These are phyloP conservation scores for Poeciliopsis prolifica DNA, from an alignment of 2,113 vertebrate species.

Conservation along the genomic window DNA sequence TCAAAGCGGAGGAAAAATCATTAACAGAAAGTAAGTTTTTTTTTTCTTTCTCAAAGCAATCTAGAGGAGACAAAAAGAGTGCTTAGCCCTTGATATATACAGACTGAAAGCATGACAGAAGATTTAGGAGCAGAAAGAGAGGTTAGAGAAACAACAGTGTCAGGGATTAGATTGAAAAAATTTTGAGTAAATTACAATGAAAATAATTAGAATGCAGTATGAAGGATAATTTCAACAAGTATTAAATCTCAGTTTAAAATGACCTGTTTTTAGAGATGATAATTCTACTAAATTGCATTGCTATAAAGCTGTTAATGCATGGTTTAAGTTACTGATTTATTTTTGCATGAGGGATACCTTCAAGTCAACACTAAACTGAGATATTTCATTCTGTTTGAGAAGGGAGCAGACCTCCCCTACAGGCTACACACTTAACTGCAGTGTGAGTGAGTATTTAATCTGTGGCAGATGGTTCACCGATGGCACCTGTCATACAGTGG, in stretches of 20 bases:
- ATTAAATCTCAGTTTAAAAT: slow-evolving; percentile 22
- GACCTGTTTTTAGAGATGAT: slow-evolving; percentile 1
- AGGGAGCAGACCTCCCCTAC: slow-evolving; percentile 75
- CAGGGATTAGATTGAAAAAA: slow-evolving; percentile 22
- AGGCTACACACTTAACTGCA: slow-evolving; percentile 63
- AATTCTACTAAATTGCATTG: slow-evolving; percentile 7
- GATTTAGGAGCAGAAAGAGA: slow-evolving; percentile 5
- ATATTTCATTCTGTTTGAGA: slow-evolving; percentile 32
- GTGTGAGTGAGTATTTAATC: slow-evolving; percentile 17
- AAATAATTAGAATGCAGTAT: slow-evolving; percentile 32
- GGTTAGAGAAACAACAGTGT: slow-evolving; percentile 17
- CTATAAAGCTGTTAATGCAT: background rate
- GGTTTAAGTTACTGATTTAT: slow-evolving; percentile 9
- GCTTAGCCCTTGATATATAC: slow-evolving; percentile 69
- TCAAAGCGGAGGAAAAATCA: slow-evolving; percentile 74
- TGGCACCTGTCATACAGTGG: slow-evolving; percentile 19
- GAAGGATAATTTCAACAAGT: slow-evolving; percentile 5
- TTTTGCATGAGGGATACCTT: slow-evolving; percentile 12
- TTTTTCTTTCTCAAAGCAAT: slow-evolving; percentile 57
- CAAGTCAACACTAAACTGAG: slow-evolving; percentile 21
- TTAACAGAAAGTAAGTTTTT: slow-evolving; percentile 56
- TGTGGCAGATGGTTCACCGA: slow-evolving; percentile 40
- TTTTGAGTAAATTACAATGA: slow-evolving; percentile 11
- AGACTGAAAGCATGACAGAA: slow-evolving; percentile 49
- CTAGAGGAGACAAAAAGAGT: slow-evolving; percentile 70